These are phyloP conservation scores for Crocodylus rhombifer DNA, from an alignment of 2,797 vertebrate genomes.

Conservation along the genomic window DNA sequence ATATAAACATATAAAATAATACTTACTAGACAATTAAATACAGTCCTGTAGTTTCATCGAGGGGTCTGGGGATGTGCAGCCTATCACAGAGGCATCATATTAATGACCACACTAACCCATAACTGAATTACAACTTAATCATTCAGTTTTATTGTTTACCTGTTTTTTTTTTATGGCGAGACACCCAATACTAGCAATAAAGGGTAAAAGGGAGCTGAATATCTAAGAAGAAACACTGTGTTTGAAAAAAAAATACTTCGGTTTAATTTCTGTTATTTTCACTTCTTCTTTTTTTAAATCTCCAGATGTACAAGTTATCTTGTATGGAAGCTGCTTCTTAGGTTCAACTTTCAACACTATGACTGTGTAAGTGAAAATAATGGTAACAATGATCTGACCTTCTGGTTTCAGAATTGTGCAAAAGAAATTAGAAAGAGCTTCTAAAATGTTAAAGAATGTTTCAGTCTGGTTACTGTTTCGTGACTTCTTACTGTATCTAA, in stretches of 20 bases:
- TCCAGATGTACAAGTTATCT: background rate
- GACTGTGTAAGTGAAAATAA: background rate
- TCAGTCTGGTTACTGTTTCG: background rate
- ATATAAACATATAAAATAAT: background rate
- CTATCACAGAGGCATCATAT: background rate
- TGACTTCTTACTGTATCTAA: background rate
- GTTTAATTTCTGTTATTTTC: background rate
- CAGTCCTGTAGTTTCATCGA: background rate
- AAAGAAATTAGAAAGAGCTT: background rate
- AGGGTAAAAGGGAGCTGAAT: background rate
- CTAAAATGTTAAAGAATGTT: background rate
- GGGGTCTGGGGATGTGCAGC: background rate
- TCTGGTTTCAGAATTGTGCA: conserved; percentile 11
- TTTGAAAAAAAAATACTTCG: background rate
- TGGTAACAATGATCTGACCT: background rate
- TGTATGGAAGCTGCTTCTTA: background rate
- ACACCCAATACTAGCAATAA: background rate
- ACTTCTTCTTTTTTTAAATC: background rate
- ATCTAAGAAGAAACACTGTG: background rate
- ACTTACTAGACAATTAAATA: background rate
- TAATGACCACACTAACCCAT: background rate
- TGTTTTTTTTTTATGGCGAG: background rate
- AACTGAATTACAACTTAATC: background rate
- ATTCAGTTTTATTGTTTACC: background rate
- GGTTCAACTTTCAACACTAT: background rate